phyloP scores from a whole-genome alignment of 1,140 invertebrate species.

The Liolophura sinensis region DNA sequence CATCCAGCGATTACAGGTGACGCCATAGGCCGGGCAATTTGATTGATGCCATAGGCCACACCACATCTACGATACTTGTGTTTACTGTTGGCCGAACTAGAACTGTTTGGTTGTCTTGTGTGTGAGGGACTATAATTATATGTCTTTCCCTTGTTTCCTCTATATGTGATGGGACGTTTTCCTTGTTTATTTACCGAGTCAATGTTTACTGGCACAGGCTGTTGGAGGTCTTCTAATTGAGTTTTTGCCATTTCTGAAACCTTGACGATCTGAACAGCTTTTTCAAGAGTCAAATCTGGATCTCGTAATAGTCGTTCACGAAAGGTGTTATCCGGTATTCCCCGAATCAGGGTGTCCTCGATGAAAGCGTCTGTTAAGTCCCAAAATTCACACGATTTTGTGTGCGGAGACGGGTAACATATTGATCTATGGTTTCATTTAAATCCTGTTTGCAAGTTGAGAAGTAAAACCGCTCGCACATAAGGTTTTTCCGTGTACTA shows the following conservation, averaged over 20 bases:
- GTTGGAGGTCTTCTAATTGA: slow-evolving; percentile 6
- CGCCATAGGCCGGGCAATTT: neutral
- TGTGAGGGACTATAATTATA: neutral
- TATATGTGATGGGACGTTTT: neutral
- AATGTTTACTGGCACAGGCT: neutral
- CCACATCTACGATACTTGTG: slow-evolving; percentile 10
- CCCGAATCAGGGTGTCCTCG: no score
- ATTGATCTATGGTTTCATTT: no score
- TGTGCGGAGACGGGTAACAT: no score
- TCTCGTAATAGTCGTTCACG: neutral
- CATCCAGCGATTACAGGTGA: slow-evolving; percentile 7
- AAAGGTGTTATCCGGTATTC: no score
- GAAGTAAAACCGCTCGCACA: no score
- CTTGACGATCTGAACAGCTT: slow-evolving; percentile 14
- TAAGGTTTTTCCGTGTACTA: no score
- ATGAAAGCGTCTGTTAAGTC: no score
- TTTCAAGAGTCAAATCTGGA: slow-evolving; percentile 15
- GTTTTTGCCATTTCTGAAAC: slow-evolving; percentile 12
- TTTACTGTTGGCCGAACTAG: neutral
- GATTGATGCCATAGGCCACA: slow-evolving; percentile 19
- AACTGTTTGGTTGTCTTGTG: neutral
- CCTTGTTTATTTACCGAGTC: neutral
- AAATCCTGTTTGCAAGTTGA: no score
- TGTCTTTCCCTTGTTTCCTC: neutral
- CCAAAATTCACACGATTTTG: no score